Evolutionary conservation across 2,113 vertebrate species (phyloP).

Genomic region (Dipodomys stephensi): DNA sequence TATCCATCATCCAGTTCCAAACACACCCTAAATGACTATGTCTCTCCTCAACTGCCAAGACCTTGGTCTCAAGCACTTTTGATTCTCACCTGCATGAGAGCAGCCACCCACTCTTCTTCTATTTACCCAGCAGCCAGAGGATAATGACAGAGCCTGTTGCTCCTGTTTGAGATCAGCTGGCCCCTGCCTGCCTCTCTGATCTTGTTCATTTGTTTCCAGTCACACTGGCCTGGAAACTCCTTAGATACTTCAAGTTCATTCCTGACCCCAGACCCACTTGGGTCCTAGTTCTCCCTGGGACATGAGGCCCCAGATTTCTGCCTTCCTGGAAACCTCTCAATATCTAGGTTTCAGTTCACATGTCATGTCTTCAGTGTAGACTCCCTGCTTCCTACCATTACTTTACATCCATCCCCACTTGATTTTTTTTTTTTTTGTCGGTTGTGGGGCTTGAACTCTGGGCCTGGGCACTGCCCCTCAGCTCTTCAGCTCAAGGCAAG

Average conservation of each 20-base stretch:
- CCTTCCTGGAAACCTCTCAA: not conserved
- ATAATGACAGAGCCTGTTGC: fast-evolving
- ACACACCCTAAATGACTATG: not conserved
- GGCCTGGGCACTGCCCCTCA: no score
- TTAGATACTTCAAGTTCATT: not conserved
- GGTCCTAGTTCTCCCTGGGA: constrained; percentile 34
- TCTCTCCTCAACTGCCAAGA: not conserved
- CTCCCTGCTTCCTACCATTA: not conserved
- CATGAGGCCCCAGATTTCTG: not conserved
- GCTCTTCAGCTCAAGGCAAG: no score
- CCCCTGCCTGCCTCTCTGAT: not conserved
- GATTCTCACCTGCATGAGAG: not conserved
- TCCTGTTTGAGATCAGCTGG: not conserved
- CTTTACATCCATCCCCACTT: not conserved
- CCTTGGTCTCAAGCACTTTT: no score
- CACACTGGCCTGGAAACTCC: not conserved
- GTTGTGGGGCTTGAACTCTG: no score
- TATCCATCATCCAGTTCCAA: not conserved
- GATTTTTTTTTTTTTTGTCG: not conserved
- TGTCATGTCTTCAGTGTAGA: not conserved
- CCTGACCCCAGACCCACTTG: not conserved
- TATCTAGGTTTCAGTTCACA: not conserved
- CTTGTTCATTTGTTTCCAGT: not conserved
- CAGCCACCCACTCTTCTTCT: not conserved
- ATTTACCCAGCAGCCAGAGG: not conserved